phyloP scores from a whole-genome alignment of 2,888 invertebrate species.

The Physocephala rufipes region DNA sequence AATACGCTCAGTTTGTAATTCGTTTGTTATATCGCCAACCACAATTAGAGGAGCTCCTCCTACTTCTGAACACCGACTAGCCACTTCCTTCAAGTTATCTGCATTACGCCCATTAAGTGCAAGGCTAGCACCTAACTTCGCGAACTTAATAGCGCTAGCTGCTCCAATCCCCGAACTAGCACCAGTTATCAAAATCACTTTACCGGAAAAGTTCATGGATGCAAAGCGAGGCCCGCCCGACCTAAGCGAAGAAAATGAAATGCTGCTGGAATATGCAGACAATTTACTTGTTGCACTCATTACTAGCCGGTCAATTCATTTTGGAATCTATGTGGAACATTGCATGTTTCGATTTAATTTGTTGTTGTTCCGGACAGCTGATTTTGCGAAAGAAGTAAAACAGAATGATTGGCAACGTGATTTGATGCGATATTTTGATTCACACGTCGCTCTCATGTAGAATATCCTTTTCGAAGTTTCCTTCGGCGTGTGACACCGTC shows the following conservation, averaged over 20 bases:
- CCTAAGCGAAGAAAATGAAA: too few relatives aligned
- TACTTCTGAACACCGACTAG: slow-evolving; percentile 63
- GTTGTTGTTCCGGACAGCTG: not conserved
- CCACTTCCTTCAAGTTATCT: slow-evolving; percentile 73
- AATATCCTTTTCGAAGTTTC: too few relatives aligned
- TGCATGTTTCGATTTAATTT: not conserved
- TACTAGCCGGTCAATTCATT: not conserved
- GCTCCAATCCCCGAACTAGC: slow-evolving; percentile 81
- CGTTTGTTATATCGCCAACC: slow-evolving; percentile 72
- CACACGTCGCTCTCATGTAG: too few relatives aligned
- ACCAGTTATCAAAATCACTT: slow-evolving; percentile 73
- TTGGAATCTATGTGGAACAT: not conserved
- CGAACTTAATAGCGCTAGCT: slow-evolving; percentile 74
- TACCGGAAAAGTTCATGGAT: slow-evolving; percentile 55
- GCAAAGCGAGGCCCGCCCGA: too few relatives aligned
- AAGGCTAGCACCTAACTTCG: slow-evolving; percentile 72
- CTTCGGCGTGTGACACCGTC: too few relatives aligned
- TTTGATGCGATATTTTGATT: too few relatives aligned
- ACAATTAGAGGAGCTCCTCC: slow-evolving; percentile 69
- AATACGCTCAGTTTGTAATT: slow-evolving; percentile 70
- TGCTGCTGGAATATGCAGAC: too few relatives aligned
- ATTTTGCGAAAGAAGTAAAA: too few relatives aligned
- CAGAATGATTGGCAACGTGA: too few relatives aligned
- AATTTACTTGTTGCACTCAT: too few relatives aligned
- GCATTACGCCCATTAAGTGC: slow-evolving; percentile 76